phyloP scores from a whole-genome alignment of 2,888 invertebrate genomes.

The Lasioglossum pauxillum region DNA sequence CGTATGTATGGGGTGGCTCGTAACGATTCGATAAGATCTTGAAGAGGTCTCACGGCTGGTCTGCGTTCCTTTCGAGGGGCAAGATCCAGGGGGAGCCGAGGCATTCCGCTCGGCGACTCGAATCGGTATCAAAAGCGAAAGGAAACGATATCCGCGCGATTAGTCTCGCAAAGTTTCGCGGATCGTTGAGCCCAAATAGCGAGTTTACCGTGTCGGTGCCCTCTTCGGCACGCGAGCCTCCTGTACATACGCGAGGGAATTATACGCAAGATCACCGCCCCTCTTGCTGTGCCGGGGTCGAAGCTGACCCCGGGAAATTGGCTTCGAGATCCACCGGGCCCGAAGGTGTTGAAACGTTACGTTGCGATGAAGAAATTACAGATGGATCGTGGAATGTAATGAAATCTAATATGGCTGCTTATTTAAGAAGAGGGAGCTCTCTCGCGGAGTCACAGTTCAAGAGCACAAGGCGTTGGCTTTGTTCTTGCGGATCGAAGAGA shows the following conservation, averaged over 20 bases:
- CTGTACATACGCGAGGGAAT: background rate
- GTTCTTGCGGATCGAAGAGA: slow-evolving; percentile 37
- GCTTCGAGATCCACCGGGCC: background rate
- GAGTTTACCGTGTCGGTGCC: slow-evolving; percentile 29
- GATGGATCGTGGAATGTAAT: background rate
- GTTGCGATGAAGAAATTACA: background rate
- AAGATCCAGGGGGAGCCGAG: slow-evolving; percentile 20
- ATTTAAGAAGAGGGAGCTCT: background rate
- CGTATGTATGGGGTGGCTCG: slow-evolving; percentile 34
- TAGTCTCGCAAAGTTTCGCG: slow-evolving; percentile 72
- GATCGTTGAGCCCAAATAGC: slow-evolving; percentile 68
- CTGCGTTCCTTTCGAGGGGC: slow-evolving; percentile 28
- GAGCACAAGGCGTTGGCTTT: slow-evolving; percentile 41
- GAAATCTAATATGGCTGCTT: background rate
- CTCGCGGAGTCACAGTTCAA: background rate
- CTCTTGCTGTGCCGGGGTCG: background rate
- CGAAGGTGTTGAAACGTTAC: background rate
- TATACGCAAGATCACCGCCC: background rate
- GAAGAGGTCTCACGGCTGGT: slow-evolving; percentile 24
- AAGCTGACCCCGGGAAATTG: background rate
- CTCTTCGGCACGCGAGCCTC: slow-evolving; percentile 7
- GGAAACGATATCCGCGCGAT: slow-evolving; percentile 68
- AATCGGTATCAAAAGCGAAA: slow-evolving; percentile 50
- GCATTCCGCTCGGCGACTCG: slow-evolving; percentile 33
- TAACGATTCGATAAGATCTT: slow-evolving; percentile 44